Evolutionary conservation across 1,140 invertebrate species (phyloP), one percentile per base, ranked within the genome.

Genomic region (Zeugodacus cucurbitae): DNA sequence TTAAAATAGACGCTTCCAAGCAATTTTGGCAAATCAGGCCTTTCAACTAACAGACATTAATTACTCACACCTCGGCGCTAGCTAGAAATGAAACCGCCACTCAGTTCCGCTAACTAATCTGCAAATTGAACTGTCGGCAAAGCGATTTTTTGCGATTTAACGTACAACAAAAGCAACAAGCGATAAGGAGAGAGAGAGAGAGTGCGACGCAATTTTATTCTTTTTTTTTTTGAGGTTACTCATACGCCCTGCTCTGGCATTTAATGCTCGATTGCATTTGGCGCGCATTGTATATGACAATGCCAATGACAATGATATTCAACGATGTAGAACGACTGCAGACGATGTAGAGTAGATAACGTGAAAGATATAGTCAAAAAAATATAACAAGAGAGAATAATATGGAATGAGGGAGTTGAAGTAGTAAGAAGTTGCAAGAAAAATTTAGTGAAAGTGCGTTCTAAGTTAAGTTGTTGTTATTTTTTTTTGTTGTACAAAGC

Each of bases 211-310:
- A 17, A 54, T 54, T 17, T 54, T 54, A 4, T 54, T 54, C 14
- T 1, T 48, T 2, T 48, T 67, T 29, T 1, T 48, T 82, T 26
- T n/a, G n/a, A n/a, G 74, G 74, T 82, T 48, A 82, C 74, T 82
- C 74, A 82, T 82, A 48, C 74, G 74, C 74, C 74, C 74, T 82
- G 74, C 32, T 22, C 74, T 44, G n/a, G n/a, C 41, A 82, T 82
- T 82, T 82, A 82, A 82, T 48, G 74, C 74, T 48, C 74, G 74
- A 82, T 82, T 82, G 74, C 74, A 82, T 26, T 22, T 29, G 22
- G 41, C 37, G 74, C 74, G 74, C 41, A 11, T 48, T 44, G 74
- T 41, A 48, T 82, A 82, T 70, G 67, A 14, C 67, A 70, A 70
- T 82, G 74, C 41, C 74, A 82, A 54, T 48, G 70, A 74, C 70